phyloP scores from a whole-genome alignment of 37 sponge, comb jelly and placozoan genomes.

The Ephydatia muelleri region DNA sequence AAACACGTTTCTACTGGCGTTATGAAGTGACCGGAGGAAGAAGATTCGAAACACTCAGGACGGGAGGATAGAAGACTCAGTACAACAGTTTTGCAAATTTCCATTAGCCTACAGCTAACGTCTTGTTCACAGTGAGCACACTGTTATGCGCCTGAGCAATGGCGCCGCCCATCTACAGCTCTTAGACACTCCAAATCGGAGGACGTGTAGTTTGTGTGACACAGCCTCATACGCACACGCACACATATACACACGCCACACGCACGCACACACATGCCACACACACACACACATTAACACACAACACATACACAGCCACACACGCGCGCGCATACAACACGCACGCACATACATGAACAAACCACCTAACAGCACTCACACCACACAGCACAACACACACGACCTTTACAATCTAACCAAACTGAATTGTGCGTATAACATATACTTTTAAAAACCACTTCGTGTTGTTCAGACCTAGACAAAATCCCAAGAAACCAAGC shows the following conservation, averaged over 20 bases:
- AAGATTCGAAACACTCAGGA: too few relatives aligned
- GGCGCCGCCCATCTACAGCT: too few relatives aligned
- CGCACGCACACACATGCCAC: constrained; percentile 45
- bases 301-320: not conserved
- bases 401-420: not conserved
- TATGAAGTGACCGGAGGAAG: too few relatives aligned
- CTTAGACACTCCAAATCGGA: too few relatives aligned
- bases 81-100: too few relatives aligned
- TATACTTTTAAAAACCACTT: not conserved
- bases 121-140: too few relatives aligned
- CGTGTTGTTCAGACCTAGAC: not conserved
- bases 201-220: too few relatives aligned
- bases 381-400: not conserved
- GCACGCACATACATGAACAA: not conserved
- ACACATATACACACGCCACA: constrained; percentile 31
- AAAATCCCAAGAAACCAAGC: not conserved
- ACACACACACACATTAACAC: not conserved
- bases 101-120: too few relatives aligned
- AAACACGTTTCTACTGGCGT: too few relatives aligned
- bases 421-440: too few relatives aligned
- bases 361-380: not conserved
- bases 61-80: too few relatives aligned
- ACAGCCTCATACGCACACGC: constrained; percentile 23
- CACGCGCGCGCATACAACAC: constrained; percentile 26
- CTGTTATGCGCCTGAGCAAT: too few relatives aligned